Evolutionary conservation across 2,888 invertebrate species (phyloP), one percentile per base, ranked within the genome.

Genomic region (Lochmaea capreae): DNA sequence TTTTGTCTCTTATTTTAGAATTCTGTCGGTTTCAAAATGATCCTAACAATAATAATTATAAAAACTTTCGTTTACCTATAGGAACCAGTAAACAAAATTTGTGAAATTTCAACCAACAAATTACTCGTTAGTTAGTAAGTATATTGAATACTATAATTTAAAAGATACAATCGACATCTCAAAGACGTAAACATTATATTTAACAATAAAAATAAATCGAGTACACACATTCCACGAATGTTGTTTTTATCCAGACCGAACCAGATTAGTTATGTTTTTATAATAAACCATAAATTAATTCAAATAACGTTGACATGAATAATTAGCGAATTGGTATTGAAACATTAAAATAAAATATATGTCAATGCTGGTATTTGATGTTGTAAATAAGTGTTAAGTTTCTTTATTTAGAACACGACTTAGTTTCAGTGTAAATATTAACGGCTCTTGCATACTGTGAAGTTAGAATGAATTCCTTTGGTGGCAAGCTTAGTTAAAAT

Each of bases 281-380:
- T 54, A 54, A 54, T 16, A 54, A 54, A 18, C 54, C 54, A 54
- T 54, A 54, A 54, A 54, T 54, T 54, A 54, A 54, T 54, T 18
- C 18, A 54, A 10, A 18, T 18, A 18, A 8, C 10, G 18, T 54
- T 54, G 54, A 18, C 16, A 3, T 54, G 54, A 18, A 18, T 18
- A 54, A 18, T 10, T 2, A 18, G 11, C 9, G 3, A 18, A 54
- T 8, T 54, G 54, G 18, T 54, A 54, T 54, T 54, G 54, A 54
- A 16, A 54, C 18, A 54, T 18, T 16, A 18, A 54, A 54, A 54
- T 16, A 54, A 54, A 54, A 54, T 54, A 54, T 54, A 11, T 54
- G 54, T 18, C 54, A 54, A 54, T 54, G 54, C 18, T 18, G 10
- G 54, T 18, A 54, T 18, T 54, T 4, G 16, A 54, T 18, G 16